A percentile compares a stretch with the other conserved stretches of the same genome.
Evolutionary conservation across 2,888 invertebrate species (phyloP).

Genomic region (Polia nebulosa): DNA sequence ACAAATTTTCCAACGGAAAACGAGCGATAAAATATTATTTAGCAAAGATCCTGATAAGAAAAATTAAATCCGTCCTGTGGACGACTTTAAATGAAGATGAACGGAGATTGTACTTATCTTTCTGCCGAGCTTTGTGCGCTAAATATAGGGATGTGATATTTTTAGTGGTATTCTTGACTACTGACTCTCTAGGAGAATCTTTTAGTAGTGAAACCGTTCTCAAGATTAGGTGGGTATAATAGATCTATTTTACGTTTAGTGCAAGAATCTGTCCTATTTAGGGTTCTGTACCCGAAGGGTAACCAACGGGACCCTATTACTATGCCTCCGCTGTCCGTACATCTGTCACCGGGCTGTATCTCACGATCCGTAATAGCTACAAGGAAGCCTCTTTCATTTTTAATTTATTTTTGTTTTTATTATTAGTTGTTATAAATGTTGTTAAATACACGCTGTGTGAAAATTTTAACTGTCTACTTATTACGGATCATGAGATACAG

Average conservation of each 20-base stretch:
- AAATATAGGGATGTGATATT: constrained; percentile 47
- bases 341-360: too few species aligned
- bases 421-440: too few species aligned
- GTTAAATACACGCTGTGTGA: too few species aligned
- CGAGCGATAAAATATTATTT: constrained; percentile 71
- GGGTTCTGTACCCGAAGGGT: too few species aligned
- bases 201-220: constrained; percentile 10
- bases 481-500: too few species aligned
- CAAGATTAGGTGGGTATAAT: too few species aligned
- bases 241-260: background rate
- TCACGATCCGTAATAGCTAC: too few species aligned
- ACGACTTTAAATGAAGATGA: constrained; percentile 53
- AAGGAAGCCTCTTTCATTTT: too few species aligned
- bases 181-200: background rate
- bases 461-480: too few species aligned
- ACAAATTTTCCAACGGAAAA: constrained; percentile 62
- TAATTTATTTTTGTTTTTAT: too few species aligned
- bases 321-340: too few species aligned
- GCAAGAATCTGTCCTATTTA: background rate
- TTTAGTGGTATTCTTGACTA: constrained; percentile 3
- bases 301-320: too few species aligned
- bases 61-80: constrained; percentile 69
- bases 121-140: constrained; percentile 51
- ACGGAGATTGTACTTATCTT: constrained; percentile 56
- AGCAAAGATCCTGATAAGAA: constrained; percentile 69